phyloP scores from a whole-genome alignment of 2,113 vertebrate genomes.

The Archilochus colubris region DNA sequence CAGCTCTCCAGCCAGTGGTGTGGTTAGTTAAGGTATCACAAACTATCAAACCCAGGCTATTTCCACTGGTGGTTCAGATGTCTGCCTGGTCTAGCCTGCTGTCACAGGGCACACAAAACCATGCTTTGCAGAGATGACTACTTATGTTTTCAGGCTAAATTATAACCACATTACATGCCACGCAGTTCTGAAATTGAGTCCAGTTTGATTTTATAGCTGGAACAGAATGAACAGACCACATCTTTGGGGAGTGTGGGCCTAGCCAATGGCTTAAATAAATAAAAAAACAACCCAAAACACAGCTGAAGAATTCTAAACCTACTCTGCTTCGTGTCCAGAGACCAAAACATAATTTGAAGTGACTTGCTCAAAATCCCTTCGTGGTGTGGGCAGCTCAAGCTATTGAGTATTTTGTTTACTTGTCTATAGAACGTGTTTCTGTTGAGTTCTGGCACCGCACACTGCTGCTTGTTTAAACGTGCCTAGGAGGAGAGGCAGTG shows the following conservation, averaged over 20 bases:
- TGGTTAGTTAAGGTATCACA: background rate
- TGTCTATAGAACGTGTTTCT: slow-evolving; percentile 35
- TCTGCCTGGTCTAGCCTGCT: background rate
- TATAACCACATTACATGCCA: background rate
- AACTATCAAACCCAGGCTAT: background rate
- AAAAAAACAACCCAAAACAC: background rate
- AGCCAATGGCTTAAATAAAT: background rate
- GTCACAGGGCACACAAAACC: background rate
- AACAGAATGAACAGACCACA: slow-evolving; percentile 14
- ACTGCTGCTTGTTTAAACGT: slow-evolving; percentile 42
- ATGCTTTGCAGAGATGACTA: background rate
- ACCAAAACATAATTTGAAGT: slow-evolving; percentile 16
- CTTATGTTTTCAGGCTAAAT: background rate
- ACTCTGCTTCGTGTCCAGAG: slow-evolving; percentile 13
- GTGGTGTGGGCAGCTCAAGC: background rate
- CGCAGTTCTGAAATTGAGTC: background rate
- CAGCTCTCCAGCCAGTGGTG: fast-evolving
- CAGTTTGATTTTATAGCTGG: background rate
- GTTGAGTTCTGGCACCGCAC: background rate
- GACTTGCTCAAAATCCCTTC: slow-evolving; percentile 23
- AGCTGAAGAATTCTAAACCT: slow-evolving; percentile 5
- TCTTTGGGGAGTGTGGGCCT: background rate
- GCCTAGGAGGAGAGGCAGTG: slow-evolving; percentile 42
- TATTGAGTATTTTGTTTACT: slow-evolving; percentile 46
- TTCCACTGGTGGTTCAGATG: background rate